phyloP scores from a whole-genome alignment of 2,797 vertebrate genomes.

The Gastrophryne carolinensis region DNA sequence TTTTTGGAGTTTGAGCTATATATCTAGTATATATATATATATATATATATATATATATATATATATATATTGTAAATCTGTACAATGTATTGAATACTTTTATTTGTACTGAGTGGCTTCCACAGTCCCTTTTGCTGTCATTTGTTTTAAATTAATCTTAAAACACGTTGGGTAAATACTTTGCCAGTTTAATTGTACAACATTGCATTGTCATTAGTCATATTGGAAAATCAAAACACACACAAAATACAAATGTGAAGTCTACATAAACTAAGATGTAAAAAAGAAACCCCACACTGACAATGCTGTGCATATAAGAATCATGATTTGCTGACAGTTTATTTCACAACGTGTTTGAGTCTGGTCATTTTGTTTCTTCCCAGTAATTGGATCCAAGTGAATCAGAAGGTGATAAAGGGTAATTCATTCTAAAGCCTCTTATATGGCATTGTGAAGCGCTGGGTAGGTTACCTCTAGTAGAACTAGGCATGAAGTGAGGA shows the following conservation, averaged over 20 bases:
- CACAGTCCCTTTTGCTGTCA: no score
- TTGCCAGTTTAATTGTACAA: no score
- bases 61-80: neutral
- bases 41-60: neutral
- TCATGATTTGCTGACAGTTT: constrained; percentile 59
- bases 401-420: constrained; percentile 85
- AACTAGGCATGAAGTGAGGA: constrained; percentile 54
- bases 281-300: no score
- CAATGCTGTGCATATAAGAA: constrained; percentile 54
- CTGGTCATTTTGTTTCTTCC: constrained; percentile 64
- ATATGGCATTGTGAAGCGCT: constrained; percentile 70
- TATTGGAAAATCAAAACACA: no score
- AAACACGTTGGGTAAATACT: no score
- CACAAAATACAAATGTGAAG: no score
- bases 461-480: constrained; percentile 49
- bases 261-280: no score
- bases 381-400: constrained; percentile 77
- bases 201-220: no score
- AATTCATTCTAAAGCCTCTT: constrained; percentile 76
- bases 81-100: neutral
- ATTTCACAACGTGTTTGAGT: constrained; percentile 59
- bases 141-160: no score
- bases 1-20: no score
- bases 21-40: neutral
- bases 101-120: no score